phyloP scores from a whole-genome alignment of 2,113 vertebrate genomes.

The Leptosomus discolor region DNA sequence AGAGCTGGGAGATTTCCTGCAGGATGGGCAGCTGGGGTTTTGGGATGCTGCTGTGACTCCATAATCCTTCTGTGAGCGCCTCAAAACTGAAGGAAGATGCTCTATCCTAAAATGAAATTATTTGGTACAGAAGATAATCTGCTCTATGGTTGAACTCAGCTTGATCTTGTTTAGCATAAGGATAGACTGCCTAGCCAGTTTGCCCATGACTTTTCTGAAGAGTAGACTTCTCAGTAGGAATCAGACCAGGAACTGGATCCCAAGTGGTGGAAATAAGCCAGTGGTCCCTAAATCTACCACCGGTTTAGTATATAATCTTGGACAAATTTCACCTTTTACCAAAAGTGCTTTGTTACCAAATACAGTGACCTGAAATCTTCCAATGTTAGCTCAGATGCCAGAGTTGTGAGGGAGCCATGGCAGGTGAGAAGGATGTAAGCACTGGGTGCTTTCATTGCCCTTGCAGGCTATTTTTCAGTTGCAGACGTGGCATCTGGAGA shows the following conservation, averaged over 20 bases:
- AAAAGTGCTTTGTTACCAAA: not conserved
- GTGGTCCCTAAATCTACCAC: not conserved
- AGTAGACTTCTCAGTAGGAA: not conserved
- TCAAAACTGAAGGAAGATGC: not conserved
- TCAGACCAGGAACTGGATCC: not conserved
- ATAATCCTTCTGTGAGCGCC: not conserved
- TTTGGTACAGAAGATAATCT: not conserved
- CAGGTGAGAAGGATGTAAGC: not conserved
- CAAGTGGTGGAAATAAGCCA: not conserved
- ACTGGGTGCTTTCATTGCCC: not conserved
- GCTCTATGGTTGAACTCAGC: not conserved
- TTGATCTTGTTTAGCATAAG: not conserved
- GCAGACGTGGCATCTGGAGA: rapidly evolving
- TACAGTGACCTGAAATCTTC: too few species aligned
- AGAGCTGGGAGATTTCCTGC: not conserved
- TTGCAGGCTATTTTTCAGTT: rapidly evolving
- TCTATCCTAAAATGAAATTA: not conserved
- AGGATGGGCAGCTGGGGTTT: not conserved
- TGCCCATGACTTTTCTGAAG: not conserved
- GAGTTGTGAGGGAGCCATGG: rapidly evolving
- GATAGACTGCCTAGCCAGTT: not conserved
- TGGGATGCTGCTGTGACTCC: not conserved
- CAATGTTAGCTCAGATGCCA: not conserved
- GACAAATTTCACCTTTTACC: not conserved
- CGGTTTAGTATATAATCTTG: rapidly evolving